Evolutionary conservation across 30 jellyfish, hydroid and myxozoan genomes (phyloP).

Genomic region (Calvadosia cruxmelitensis): DNA sequence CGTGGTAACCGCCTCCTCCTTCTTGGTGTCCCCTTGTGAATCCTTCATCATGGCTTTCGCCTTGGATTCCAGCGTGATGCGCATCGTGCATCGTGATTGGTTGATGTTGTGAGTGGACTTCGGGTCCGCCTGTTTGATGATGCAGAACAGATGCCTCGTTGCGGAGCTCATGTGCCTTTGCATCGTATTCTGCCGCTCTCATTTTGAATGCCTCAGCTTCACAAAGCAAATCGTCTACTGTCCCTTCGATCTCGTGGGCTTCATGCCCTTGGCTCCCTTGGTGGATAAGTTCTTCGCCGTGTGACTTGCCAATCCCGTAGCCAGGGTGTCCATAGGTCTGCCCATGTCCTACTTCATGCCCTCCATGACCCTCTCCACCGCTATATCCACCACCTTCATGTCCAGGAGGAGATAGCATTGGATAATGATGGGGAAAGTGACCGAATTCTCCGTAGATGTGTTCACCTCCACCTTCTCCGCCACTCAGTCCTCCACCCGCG

Average conservation of each 20-base stretch:
- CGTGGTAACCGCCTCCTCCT: slow-evolving; percentile 11
- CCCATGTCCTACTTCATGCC: background rate
- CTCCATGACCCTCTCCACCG: slow-evolving; percentile 8
- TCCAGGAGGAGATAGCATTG: slow-evolving; percentile 1
- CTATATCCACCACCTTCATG: slow-evolving; percentile 6
- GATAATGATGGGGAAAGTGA: background rate
- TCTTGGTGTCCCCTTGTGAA: slow-evolving; percentile 2
- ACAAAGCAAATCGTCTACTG: background rate
- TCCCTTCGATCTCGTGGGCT: slow-evolving; percentile 4
- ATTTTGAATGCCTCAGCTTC: slow-evolving; percentile 28
- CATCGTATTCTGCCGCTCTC: slow-evolving; percentile 46
- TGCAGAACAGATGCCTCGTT: slow-evolving; percentile 56
- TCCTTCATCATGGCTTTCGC: slow-evolving; percentile 2
- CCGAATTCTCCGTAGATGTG: slow-evolving; percentile 2
- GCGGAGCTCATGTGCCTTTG: slow-evolving; percentile 56
- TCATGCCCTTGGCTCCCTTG: background rate
- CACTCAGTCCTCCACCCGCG: slow-evolving; percentile 5
- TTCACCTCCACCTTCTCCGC: slow-evolving; percentile 6
- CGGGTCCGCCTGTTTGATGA: slow-evolving; percentile 35
- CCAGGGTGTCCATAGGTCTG: background rate
- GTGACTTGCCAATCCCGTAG: slow-evolving; percentile 2
- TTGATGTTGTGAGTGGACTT: slow-evolving; percentile 32
- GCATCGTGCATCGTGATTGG: background rate
- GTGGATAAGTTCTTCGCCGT: background rate
- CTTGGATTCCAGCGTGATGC: background rate